These are phyloP conservation scores for Anthoptus insignis DNA, from an alignment of 2,888 invertebrate genomes.

Conservation along the genomic window DNA sequence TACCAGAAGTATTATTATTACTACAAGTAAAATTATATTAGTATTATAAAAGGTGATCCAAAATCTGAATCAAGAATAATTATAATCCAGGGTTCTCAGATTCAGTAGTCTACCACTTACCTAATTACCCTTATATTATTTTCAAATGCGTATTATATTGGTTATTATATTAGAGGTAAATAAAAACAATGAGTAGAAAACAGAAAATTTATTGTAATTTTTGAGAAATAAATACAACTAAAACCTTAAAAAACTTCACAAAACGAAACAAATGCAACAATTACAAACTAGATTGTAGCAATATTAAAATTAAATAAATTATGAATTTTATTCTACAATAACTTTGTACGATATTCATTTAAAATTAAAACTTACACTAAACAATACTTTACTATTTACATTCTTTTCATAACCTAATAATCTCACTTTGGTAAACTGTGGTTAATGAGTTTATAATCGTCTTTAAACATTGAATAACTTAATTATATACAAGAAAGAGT, in stretches of 20 bases:
- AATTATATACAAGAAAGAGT: conserved; percentile 49
- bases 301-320: conserved; percentile 80
- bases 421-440: conserved; percentile 88
- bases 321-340: conserved; percentile 64
- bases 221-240: conserved; percentile 80
- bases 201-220: conserved; percentile 76
- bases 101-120: too few relatives aligned
- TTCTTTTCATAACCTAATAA: conserved; percentile 74
- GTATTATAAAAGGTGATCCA: too few relatives aligned
- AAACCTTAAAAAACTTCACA: conserved; percentile 74
- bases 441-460: conserved; percentile 72
- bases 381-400: conserved; percentile 66
- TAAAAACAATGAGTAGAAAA: conserved; percentile 62
- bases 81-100: too few relatives aligned
- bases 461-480: conserved; percentile 15
- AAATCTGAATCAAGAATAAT: too few relatives aligned
- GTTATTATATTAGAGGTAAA: conserved; percentile 30
- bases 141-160: too few relatives aligned
- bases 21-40: too few relatives aligned
- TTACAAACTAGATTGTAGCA: conserved; percentile 58
- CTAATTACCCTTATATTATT: too few relatives aligned
- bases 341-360: conserved; percentile 76
- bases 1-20: too few relatives aligned
- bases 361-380: conserved; percentile 43
- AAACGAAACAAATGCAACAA: conserved; percentile 85